phyloP scores from a whole-genome alignment of 2,113 vertebrate species.

The Azemiops feae region DNA sequence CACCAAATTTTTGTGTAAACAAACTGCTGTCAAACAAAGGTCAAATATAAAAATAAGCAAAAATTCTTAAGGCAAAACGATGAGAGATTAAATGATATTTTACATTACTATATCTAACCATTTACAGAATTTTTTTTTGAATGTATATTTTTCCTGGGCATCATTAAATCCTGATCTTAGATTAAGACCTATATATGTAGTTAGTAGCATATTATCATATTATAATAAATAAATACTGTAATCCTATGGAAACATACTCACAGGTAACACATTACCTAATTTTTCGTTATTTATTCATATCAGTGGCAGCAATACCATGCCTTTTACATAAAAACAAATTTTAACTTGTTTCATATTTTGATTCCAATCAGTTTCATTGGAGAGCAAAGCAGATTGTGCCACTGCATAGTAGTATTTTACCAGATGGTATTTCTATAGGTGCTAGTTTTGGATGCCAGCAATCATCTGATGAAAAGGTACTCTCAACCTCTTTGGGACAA shows the following conservation, averaged over 20 bases:
- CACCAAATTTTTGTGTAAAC: conserved; percentile 62
- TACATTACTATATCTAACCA: conserved; percentile 25
- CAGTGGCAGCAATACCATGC: conserved; percentile 40
- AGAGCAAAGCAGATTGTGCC: conserved; percentile 51
- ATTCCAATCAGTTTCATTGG: conserved; percentile 57
- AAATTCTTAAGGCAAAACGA: conserved; percentile 47
- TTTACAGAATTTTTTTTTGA: conserved; percentile 32
- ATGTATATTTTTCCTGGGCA: conserved; percentile 10
- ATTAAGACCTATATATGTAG: conserved; percentile 27
- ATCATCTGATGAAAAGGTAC: conserved; percentile 30
- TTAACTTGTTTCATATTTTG: conserved; percentile 38
- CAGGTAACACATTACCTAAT: neutral
- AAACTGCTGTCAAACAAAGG: conserved; percentile 68
- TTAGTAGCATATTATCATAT: neutral
- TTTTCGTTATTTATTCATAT: conserved; percentile 46
- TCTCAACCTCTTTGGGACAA: conserved; percentile 12
- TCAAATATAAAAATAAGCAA: conserved; percentile 61
- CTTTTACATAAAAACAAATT: conserved; percentile 44
- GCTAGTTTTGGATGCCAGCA: conserved; percentile 31
- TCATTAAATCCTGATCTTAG: conserved; percentile 23
- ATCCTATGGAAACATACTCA: neutral
- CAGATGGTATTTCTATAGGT: conserved; percentile 52
- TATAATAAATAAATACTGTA: neutral
- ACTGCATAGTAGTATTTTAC: conserved; percentile 34
- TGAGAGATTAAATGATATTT: conserved; percentile 39